Evolutionary conservation across 2,888 invertebrate genomes (phyloP), one percentile per base, ranked within the genome.

Genomic region (Agriopis aurantiaria): DNA sequence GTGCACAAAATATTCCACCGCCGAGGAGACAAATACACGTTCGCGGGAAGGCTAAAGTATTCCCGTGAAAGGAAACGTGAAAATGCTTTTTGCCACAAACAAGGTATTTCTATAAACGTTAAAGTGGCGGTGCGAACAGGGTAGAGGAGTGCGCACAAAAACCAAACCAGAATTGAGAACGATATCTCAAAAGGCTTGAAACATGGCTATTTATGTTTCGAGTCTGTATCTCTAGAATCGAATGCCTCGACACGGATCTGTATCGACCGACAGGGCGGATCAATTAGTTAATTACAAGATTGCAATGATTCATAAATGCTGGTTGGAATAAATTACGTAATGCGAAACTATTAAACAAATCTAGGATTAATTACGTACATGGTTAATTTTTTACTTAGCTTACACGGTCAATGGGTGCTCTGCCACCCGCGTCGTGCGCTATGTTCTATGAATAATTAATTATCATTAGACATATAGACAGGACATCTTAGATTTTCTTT

Each of bases 101-200:
- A 61, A 77, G 82, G 89, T 88, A 89, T 91, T 89, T 89, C 84
- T 85, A 85, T 86, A 88, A 89, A 88, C 83, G 86, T 86, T 86
- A 86, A 84, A 85, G 86, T 65, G 59, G 55, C 84, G 88, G 89
- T 87, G 89, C 87, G 89, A 91, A 93, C 93, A 92, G 88, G 81
- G 76, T 78, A 78, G 71, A 75, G 88, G 91, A 87, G 85, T 81
- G 91, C 90, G 88, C 77, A 82, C 86, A 93, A 93, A 93, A 93
- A 93, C 85, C 7, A n/a, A 10, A 48, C 41, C 67, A 53, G 73
- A 60, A 73, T 73, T 62, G 56, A 62, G 70, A 65, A 65, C 58
- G 56, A 60, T 70, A 69, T 63, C 72, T 49, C 64, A 68, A 63
- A 56, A 62, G 69, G 58, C 55, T 65, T 68, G 78, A 75, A 78